Evolutionary conservation across 1,140 invertebrate genomes (phyloP), one percentile per base, ranked within the genome.

Genomic region (Euglossa dilemma): DNA sequence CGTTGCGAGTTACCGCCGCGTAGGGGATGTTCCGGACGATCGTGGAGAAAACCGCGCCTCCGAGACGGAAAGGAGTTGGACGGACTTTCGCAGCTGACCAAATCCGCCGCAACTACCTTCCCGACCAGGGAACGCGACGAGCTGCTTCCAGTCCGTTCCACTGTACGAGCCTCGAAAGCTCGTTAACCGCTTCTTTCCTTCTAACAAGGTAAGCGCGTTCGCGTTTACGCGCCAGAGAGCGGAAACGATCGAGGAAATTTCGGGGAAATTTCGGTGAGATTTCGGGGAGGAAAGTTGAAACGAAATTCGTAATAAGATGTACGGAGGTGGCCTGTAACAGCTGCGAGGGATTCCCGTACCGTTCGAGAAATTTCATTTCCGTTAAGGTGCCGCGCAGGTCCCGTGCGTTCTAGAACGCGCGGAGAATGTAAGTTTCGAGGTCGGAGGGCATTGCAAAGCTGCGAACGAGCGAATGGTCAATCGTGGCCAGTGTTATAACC

Each of bases 61-160:
- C 91, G 52, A 94, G 94, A 94, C 95, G 95, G 95, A 95, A 95
- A 95, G 94, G 94, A 95, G 95, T 95, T 95, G 95, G 95, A 95
- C 95, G 95, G 95, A 96, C 94, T 95, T 93, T 85, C 87, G 89
- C 88, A 80, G 82, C 92, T 88, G 85, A 86, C 91, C 89, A 93
- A 95, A 95, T 96, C 95, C 95, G 95, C 95, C 95, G 95, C 95
- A 95, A 95, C 95, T 95, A 95, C 95, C 95, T 95, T 96, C 95
- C 95, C 95, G 95, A 95, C 93, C 79, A 77, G 71, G 84, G 45
- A 79, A 74, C 84, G 74, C 73, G 61, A 83, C 47, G 69, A 73
- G 54, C 28, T 25, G 63, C 23, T 64, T 69, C 23, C 59, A 61
- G 25, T 74, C 57, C 57, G 11, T 56, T 83, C 43, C 16, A 43